Evolutionary conservation across 2,888 invertebrate species (phyloP), one percentile per base, ranked within the genome.

Genomic region (Cynaeus angustus): DNA sequence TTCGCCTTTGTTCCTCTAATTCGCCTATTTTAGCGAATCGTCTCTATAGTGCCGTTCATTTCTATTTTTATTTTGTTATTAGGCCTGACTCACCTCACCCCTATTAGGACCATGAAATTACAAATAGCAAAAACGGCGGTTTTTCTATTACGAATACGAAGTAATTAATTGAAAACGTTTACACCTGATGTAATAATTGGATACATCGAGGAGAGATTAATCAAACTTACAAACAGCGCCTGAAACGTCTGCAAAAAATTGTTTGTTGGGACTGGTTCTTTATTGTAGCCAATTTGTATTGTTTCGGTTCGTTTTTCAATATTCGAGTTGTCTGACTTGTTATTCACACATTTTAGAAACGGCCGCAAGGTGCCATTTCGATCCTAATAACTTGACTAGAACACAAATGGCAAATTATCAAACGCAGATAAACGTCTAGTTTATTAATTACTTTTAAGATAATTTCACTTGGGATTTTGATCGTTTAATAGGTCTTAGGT

Each of bases 71-170:
- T 59, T 68, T 52, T 41, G 68, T 43, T 55, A 56, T 55, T 50
- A 12, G 33, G 16, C 66, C 65, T 48, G 66, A 65, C 56, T 50
- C 66, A 46, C 38, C 52, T 52, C 33, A 56, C 48, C 66, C 66
- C 62, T 50, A 72, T 66, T 66, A 70, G 62, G 50, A 72, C 73
- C 74, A 65, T 74, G 72, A 76, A 76, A 76, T 76, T 76, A 67
- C 61, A 71, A 71, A 72, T 61, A 65, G 71, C 70, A 72, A 74
- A 74, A 74, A 74, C 55, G 67, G 21, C 59, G 41, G 41, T 70
- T 70, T 72, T 73, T 69, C 72, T 71, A 71, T 73, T 73, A 74
- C 75, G 68, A 68, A 72, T 72, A 72, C 74, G 74, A 70, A 70
- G 43, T 74, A 74, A 76, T 76, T 76, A 71, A 76, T 73, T 74